Conservation (phyloP, 2,888 invertebrate species). For the Sussaba pulchella region DNA sequence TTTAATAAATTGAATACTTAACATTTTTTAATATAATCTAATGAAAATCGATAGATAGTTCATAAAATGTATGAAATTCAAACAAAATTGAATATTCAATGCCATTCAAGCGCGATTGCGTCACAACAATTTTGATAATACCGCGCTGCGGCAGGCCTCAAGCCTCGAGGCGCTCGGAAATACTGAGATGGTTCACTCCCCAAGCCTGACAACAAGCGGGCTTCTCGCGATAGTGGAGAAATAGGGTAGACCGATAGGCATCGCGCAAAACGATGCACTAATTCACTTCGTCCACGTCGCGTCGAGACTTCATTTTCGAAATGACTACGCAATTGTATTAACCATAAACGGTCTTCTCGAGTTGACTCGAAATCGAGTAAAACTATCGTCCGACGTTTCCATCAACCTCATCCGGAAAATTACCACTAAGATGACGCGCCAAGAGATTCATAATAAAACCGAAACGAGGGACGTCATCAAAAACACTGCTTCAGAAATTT, state of each 20-base stretch:
- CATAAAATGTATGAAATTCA: no score
- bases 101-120: slow-evolving; percentile 23
- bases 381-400: not conserved
- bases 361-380: slow-evolving; percentile 19
- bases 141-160: not conserved
- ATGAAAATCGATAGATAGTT: no score
- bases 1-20: no score
- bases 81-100: not conserved
- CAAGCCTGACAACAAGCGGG: slow-evolving; percentile 24
- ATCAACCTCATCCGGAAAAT: not conserved
- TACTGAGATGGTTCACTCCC: slow-evolving; percentile 11
- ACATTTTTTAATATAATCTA: no score
- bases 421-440: not conserved
- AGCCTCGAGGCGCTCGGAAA: slow-evolving; percentile 22
- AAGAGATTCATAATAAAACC: not conserved
- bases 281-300: slow-evolving; percentile 31
- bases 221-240: slow-evolving; percentile 1
- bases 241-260: slow-evolving; percentile 4
- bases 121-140: slow-evolving; percentile 49
- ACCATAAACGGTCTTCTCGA: slow-evolving; percentile 13
- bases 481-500: slow-evolving; percentile 28
- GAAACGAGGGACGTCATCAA: slow-evolving; percentile 25
- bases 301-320: slow-evolving; percentile 36
- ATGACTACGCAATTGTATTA: slow-evolving; percentile 44
- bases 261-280: slow-evolving; percentile 29